Evolutionary conservation across 2,888 invertebrate genomes (phyloP).

Genomic region (Abrostola tripartita): DNA sequence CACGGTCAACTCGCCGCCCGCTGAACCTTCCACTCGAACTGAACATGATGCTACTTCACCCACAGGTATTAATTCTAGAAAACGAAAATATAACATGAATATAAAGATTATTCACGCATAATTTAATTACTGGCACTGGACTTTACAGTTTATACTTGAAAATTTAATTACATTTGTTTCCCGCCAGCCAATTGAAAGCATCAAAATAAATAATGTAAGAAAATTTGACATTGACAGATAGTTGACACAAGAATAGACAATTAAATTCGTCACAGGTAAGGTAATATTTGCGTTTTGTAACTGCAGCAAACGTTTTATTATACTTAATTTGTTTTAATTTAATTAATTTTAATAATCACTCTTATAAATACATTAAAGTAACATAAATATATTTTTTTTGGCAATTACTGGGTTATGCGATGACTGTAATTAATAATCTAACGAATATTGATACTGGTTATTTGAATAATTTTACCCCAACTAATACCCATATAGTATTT

Average conservation of each 20-base stretch:
- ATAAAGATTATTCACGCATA: not conserved
- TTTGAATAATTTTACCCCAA: too few species aligned
- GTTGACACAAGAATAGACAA: not conserved
- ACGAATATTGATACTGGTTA: too few species aligned
- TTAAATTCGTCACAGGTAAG: too few species aligned
- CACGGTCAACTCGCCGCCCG: slow-evolving; percentile 94
- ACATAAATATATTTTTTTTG: too few species aligned
- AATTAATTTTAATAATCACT: not conserved
- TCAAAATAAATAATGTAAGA: not conserved
- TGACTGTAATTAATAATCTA: too few species aligned
- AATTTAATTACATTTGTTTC: not conserved
- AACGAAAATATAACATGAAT: slow-evolving; percentile 14
- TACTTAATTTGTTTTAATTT: not conserved
- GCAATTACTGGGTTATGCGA: too few species aligned
- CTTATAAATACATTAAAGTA: too few species aligned
- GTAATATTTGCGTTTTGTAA: too few species aligned
- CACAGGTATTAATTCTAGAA: slow-evolving; percentile 93
- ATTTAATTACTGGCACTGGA: not conserved
- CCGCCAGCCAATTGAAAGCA: not conserved
- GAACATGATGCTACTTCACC: slow-evolving; percentile 89
- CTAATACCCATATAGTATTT: too few species aligned
- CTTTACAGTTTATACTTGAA: slow-evolving; percentile 1
- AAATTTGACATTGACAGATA: not conserved
- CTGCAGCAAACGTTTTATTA: too few species aligned
- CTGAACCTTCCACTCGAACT: slow-evolving; percentile 86